Percentiles rank a stretch among this genome's conserved stretches.
phyloP scores from a whole-genome alignment of 2,888 invertebrate species.

The Tiliacea aurago region DNA sequence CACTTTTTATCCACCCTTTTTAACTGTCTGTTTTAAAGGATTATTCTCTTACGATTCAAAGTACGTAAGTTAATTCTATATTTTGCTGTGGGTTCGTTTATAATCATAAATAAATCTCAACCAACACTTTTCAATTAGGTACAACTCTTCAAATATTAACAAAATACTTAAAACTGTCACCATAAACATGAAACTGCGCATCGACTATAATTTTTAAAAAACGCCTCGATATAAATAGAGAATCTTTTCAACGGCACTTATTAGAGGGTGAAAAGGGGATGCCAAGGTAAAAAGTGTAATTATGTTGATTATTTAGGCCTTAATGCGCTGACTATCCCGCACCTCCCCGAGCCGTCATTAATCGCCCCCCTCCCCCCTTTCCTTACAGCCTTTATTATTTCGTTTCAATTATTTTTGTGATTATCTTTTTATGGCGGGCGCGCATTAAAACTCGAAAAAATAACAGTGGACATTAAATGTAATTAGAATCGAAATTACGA shows the following conservation, averaged over 20 bases:
- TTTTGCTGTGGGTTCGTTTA: background rate
- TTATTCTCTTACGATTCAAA: constrained; percentile 36
- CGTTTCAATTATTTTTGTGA: constrained; percentile 91
- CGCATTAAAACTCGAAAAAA: constrained; percentile 90
- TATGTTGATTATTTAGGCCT: constrained; percentile 90
- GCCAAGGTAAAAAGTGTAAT: constrained; percentile 89
- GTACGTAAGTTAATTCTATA: constrained; percentile 5
- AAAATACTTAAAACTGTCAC: constrained; percentile 52
- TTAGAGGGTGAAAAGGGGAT: constrained; percentile 83
- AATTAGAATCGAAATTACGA: constrained; percentile 89
- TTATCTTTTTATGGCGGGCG: constrained; percentile 90
- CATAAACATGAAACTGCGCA: constrained; percentile 67
- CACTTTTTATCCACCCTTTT: constrained; percentile 28
- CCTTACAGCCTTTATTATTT: constrained; percentile 87
- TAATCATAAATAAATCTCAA: background rate
- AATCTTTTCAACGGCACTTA: constrained; percentile 84
- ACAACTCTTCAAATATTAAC: background rate
- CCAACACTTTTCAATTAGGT: background rate
- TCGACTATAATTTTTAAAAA: constrained; percentile 73
- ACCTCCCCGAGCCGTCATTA: constrained; percentile 83
- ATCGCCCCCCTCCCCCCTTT: constrained; percentile 80
- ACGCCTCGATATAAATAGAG: constrained; percentile 77
- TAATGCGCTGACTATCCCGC: constrained; percentile 89
- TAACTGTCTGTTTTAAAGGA: constrained; percentile 16
- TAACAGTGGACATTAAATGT: constrained; percentile 88